Evolutionary conservation across 2,888 invertebrate species (phyloP).

Genomic region (Pterostichus niger): DNA sequence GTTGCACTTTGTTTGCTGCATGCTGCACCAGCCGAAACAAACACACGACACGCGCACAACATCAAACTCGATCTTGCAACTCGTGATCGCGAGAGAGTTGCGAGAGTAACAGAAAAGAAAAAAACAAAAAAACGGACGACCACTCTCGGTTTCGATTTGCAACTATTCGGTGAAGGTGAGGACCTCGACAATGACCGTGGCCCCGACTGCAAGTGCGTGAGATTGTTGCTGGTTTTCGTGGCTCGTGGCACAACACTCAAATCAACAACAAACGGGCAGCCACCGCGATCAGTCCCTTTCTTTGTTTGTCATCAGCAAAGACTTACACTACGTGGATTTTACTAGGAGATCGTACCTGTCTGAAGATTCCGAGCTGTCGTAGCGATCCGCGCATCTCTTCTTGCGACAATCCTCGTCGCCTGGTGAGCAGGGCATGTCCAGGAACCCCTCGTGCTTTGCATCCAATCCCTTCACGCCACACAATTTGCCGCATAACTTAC

Average conservation of each 20-base stretch:
- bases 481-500: constrained; percentile 75
- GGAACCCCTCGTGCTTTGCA: constrained; percentile 73
- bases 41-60: constrained; percentile 55
- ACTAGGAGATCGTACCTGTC: constrained; percentile 85
- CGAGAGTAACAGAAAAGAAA: constrained; percentile 49
- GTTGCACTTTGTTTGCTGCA: constrained; percentile 56
- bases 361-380: constrained; percentile 95
- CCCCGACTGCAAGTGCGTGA: constrained; percentile 56
- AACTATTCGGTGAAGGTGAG: constrained; percentile 75
- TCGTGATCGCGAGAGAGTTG: neutral
- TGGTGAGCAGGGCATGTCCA: constrained; percentile 71
- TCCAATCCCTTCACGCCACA: constrained; percentile 71
- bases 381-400: constrained; percentile 93
- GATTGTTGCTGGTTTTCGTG: constrained; percentile 49
- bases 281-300: constrained; percentile 55
- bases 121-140: constrained; percentile 71
- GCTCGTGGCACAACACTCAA: constrained; percentile 35
- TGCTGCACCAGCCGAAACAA: constrained; percentile 53
- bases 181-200: constrained; percentile 76
- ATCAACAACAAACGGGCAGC: constrained; percentile 58
- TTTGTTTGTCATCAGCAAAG: constrained; percentile 37
- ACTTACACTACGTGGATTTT: neutral
- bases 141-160: constrained; percentile 75
- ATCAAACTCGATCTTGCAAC: constrained; percentile 34
- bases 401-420: constrained; percentile 82